A percentile compares a stretch with the other conserved stretches of the same genome.
Conservation (phyloP, 2,113 vertebrate species). For the Tychaedon coryphoeus region DNA sequence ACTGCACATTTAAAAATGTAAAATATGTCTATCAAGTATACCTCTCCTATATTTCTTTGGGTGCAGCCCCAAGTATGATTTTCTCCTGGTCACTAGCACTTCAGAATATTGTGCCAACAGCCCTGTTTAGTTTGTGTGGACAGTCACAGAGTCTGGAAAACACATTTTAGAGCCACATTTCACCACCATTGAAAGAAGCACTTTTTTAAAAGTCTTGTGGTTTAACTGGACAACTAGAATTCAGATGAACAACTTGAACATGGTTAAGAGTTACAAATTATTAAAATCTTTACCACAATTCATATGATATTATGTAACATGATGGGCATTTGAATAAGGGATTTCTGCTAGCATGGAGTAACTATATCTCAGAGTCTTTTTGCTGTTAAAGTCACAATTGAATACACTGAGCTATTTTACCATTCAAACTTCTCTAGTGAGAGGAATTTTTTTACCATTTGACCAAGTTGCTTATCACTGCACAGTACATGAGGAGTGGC, state of each 20-base stretch:
- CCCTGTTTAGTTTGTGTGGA: accelerated
- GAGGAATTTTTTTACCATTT: background rate
- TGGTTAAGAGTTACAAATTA: background rate
- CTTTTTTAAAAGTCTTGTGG: background rate
- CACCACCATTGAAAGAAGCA: background rate
- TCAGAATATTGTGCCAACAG: background rate
- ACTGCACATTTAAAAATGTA: background rate
- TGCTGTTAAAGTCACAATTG: background rate
- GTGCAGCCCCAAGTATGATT: accelerated
- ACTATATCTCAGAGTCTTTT: background rate
- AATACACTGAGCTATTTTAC: background rate
- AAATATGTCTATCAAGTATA: background rate
- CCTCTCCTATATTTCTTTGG: background rate
- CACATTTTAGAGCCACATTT: background rate
- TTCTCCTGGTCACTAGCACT: background rate
- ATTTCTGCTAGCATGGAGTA: background rate
- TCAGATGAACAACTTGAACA: background rate
- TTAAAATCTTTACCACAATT: background rate
- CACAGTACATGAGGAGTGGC: background rate
- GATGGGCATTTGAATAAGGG: background rate
- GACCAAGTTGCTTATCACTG: background rate
- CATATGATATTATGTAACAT: background rate
- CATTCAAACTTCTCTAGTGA: background rate
- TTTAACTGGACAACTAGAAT: background rate
- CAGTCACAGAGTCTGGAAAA: background rate